Conservation (phyloP, 2,113 vertebrate species). For the Elephantulus edwardii region DNA sequence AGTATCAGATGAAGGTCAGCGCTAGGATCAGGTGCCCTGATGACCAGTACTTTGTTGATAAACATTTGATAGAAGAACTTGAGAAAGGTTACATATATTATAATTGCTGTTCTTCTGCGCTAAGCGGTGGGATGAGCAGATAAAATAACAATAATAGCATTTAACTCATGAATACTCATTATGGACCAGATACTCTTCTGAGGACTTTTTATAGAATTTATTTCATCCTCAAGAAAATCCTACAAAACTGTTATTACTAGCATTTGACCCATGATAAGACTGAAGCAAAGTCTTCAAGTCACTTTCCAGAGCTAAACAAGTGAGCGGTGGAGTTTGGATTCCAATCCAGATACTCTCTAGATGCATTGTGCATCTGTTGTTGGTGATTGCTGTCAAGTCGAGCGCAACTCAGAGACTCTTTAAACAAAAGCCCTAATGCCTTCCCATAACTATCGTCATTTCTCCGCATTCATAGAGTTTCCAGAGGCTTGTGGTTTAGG, state of each 20-base stretch:
- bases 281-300: not conserved
- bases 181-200: not conserved
- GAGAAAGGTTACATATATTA: not conserved
- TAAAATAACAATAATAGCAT: not conserved
- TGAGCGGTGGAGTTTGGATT: not conserved
- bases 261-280: not conserved
- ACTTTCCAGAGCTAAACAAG: not conserved
- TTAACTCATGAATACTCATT: not conserved
- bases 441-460: no score
- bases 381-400: no score
- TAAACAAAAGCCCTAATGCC: no score
- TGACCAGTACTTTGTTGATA: not conserved
- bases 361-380: no score
- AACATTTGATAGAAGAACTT: not conserved
- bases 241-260: not conserved
- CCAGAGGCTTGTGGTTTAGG: no score
- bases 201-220: not conserved
- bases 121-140: not conserved
- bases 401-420: no score
- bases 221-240: slow-evolving; percentile 1
- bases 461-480: no score
- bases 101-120: not conserved
- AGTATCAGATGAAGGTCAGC: not conserved
- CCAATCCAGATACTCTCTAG: not conserved
- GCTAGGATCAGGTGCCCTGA: not conserved